Base-by-base conservation (phyloP, 2,113 vertebrate genomes). In the Pseudorasbora parva region DNA sequence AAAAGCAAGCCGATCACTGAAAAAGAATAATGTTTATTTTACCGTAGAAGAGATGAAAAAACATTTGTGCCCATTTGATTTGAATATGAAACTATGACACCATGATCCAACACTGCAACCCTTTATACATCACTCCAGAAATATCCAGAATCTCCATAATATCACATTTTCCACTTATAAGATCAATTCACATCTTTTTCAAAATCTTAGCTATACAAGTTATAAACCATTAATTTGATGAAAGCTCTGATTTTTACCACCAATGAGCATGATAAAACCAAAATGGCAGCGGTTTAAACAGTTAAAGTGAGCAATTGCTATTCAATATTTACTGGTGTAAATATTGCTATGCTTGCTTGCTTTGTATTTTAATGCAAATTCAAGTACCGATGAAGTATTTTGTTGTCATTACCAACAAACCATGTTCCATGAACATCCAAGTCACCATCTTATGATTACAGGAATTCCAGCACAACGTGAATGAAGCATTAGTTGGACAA, bases 401-500 rank as follows among this genome's bases (percentile, higher is more conserved):
- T 37, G 30, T 5, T 68, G 30, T 37, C 64, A 21, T 68, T 68
- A 37, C 15, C 8, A 37, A 33, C 62, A 66, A 66, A 66, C 27
- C 47, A 49, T 14, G 17, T 19, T 2, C 17, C 51, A 14, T 54
- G 6, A 54, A 54, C 17, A 17, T 54, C 51, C 19, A 19, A 54
- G 47, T 54, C 1, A 17, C 51, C 51, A 54, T 68, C 30, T 37
- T 21, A 68, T 10, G 37, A 10, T 10, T 68, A 68, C 8, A 68
- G 30, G 33, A 68, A 41, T 41, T 37, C 64, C 64, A 68, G 41
- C 64, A 68, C 8, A 68, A 68, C 19, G 37, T 68, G 64, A 68
- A 68, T 10, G 10, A 41, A 41, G 17, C 64, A 9, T 4, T 66
- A 33, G 30, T 37, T 66, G 62, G 62, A 66, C 19, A 30, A 30